Evolutionary conservation across 1,140 invertebrate genomes (phyloP).

Genomic region (Euschistus heros): DNA sequence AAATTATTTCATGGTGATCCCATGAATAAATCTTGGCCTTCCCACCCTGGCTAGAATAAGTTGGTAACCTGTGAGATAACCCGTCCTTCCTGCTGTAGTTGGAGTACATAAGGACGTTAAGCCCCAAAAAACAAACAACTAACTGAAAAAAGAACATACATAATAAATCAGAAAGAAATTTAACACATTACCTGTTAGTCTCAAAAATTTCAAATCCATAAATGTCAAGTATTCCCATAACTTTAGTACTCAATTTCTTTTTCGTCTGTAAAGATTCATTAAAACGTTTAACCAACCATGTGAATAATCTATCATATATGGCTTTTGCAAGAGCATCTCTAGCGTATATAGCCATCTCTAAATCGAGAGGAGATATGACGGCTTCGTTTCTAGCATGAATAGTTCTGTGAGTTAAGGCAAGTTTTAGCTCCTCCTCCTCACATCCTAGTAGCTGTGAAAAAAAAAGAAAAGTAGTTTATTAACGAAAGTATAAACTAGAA

Average conservation of each 20-base stretch:
- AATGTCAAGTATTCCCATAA: constrained; percentile 77
- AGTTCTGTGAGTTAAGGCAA: constrained; percentile 69
- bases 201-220: constrained; percentile 81
- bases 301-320: constrained; percentile 77
- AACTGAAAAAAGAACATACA: neutral
- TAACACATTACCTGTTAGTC: constrained; percentile 46
- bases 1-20: no score
- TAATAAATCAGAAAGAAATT: neutral
- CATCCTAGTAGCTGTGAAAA: constrained; percentile 57
- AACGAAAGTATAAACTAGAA: no score
- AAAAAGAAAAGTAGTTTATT: no score
- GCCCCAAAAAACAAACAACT: no score
- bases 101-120: no score
- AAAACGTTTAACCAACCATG: constrained; percentile 71
- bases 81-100: no score
- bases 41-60: no score
- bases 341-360: constrained; percentile 67
- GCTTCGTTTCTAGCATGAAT: constrained; percentile 75
- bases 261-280: constrained; percentile 62
- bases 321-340: constrained; percentile 79
- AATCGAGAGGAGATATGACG: constrained; percentile 63
- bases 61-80: no score
- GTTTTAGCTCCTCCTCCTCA: constrained; percentile 45
- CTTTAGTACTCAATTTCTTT: constrained; percentile 40
- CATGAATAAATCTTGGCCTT: no score